Evolutionary conservation across 2,888 invertebrate species (phyloP), one percentile per base, ranked within the genome.

Genomic region (Aethes cnicana): DNA sequence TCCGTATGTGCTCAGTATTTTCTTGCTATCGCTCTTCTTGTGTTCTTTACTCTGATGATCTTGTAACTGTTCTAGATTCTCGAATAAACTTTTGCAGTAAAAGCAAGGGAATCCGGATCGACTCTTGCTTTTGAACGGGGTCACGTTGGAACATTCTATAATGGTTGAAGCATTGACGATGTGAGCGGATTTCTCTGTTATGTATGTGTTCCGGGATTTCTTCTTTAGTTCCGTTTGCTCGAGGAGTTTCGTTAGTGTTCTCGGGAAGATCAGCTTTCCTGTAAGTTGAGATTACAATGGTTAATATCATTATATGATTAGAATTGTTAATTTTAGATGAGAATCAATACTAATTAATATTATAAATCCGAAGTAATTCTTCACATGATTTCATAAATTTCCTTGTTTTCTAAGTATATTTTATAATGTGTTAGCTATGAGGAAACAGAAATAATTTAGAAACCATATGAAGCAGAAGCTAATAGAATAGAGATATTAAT

Each of bases 61-160:
- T 25, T 61, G 63, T 0, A 87, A 41, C 25, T 59, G 64, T 1
- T 74, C 65, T 0, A 82, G 55, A 7, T 74, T 72, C 4, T 81
- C 79, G 36, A 69, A 81, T 2, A 76, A 54, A 0, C 64, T 68
- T 9, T 79, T 64, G 56, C 87, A 87, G 54, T 79, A 87, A 59
- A 83, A 85, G 43, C 87, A 87, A 0, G 86, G 87, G 56, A 78
- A 80, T 0, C 87, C 86, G 0, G 63, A 58, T 1, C 81, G 53
- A 7, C 72, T 81, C 46, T 77, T 78, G 46, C 81, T 79, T 49
- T 75, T 75, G 56, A 87, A 87, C 0, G 83, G 82, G 0, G 78
- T 79, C 0, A 74, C 70, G 47, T 81, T 86, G 0, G 83, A 84
- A 43, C 68, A 61, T 57, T 77, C 73, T 6, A 87, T 52, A 3